Evolutionary conservation across 2,888 invertebrate species (phyloP), one percentile per base, ranked within the genome.

Genomic region (Melieria omissa): DNA sequence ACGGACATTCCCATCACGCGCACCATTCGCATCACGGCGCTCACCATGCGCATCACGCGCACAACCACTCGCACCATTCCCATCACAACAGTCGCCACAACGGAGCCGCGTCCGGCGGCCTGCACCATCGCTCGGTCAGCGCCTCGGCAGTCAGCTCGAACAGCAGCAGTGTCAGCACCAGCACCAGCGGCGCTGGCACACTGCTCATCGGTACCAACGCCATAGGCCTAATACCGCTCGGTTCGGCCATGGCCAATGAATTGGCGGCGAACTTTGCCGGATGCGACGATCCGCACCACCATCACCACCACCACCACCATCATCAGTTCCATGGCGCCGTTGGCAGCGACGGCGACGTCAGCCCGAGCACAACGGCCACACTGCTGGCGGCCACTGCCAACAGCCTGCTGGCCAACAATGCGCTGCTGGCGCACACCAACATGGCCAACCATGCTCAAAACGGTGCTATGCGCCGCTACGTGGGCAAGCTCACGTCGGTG

Each of bases 401-500:
- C 58, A 71, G 52, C 47, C 72, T 77, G 9, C 64, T 79, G 57
- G 71, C 76, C 65, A 77, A 78, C 58, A 78, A 76, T 66, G 72
- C 76, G 41, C 73, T 78, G 41, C 70, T 79, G 29, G 49, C 74
- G 41, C 76, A 77, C 44, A 76, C 76, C 29, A 73, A 73, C 44
- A 75, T 76, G 42, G 69, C 74, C 54, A 76, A 85, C 65, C 80
- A 74, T 69, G 74, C 75, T 44, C 80, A 80, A 45, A 80, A 80
- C 74, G 80, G 88, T 85, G 77, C 88, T 84, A 70, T 88, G 80
- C 65, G 88, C 82, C 79, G 89, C 84, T 79, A 87, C 81, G 81
- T 90, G 45, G 76, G 80, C 77, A 82, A 82, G 76, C 75, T 86
- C 16, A 81, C 82, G 55, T 76, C 85, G 65, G 77, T 86, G 55